These are phyloP conservation scores for Bujurquina vittata DNA, from an alignment of 2,113 vertebrate genomes.

Conservation along the genomic window DNA sequence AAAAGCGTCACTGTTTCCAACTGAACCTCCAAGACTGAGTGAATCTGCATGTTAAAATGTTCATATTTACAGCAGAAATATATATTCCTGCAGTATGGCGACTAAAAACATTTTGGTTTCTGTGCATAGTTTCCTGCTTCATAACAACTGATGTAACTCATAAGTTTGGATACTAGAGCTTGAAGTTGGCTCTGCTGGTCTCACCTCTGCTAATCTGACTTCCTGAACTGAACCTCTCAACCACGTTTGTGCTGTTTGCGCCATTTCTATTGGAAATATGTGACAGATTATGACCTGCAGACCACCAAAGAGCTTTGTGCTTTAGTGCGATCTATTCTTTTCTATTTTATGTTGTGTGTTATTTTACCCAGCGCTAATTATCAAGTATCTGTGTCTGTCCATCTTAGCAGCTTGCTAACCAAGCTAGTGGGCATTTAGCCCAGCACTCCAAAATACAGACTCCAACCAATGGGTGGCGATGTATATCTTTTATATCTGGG, in stretches of 20 bases:
- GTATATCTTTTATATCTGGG: background rate
- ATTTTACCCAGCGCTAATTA: background rate
- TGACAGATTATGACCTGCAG: background rate
- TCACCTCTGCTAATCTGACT: background rate
- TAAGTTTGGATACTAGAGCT: background rate
- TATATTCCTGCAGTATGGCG: too few relatives aligned
- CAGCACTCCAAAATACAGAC: background rate
- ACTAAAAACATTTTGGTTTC: too few relatives aligned
- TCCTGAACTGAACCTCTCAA: background rate
- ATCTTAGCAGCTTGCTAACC: background rate
- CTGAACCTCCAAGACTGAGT: too few relatives aligned
- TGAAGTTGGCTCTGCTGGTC: too few relatives aligned
- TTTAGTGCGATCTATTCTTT: background rate
- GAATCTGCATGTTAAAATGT: too few relatives aligned
- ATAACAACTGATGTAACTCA: too few relatives aligned
- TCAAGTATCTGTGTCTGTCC: background rate
- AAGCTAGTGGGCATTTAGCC: background rate
- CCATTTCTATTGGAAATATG: background rate
- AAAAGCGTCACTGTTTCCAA: too few relatives aligned
- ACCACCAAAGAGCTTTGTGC: background rate
- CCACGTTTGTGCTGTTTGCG: background rate
- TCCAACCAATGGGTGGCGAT: accelerated
- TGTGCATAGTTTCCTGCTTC: too few relatives aligned
- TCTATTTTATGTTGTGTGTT: background rate
- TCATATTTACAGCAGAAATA: too few relatives aligned